Evolutionary conservation across 2,888 invertebrate species (phyloP).

Genomic region (Melanostoma scalare): DNA sequence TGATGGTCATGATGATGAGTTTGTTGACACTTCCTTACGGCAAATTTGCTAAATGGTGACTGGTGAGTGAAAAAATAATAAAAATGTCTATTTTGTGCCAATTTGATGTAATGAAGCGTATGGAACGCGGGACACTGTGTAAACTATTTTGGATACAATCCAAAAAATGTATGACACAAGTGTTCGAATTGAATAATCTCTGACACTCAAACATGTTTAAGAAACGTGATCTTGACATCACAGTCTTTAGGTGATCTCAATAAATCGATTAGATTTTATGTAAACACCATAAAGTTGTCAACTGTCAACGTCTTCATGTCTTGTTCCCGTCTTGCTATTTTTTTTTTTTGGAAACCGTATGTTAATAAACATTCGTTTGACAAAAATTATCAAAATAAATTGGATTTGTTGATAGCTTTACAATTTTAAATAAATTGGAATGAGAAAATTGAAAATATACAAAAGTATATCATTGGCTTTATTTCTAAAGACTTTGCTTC

Average conservation of each 20-base stretch:
- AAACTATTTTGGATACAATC: constrained; percentile 46
- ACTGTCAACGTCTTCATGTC: constrained; percentile 6
- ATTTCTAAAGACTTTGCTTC: too few relatives aligned
- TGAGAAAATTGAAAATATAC: not conserved
- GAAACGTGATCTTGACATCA: constrained; percentile 66
- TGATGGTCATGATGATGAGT: constrained; percentile 1
- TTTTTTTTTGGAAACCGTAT: not conserved
- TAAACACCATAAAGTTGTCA: constrained; percentile 3
- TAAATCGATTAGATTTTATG: constrained; percentile 32
- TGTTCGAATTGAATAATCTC: constrained; percentile 49
- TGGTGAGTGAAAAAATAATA: not conserved
- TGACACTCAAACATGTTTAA: constrained; percentile 38
- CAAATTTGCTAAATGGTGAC: constrained; percentile 7
- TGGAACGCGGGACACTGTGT: constrained; percentile 7
- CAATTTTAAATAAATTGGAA: not conserved
- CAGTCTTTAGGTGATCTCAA: constrained; percentile 26
- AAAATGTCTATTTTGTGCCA: constrained; percentile 35
- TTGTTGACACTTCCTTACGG: constrained; percentile 23
- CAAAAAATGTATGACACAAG: constrained; percentile 47
- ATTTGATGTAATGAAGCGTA: constrained; percentile 33
- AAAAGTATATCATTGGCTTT: too few relatives aligned
- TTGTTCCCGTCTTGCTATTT: not conserved
- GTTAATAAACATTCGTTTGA: constrained; percentile 18
- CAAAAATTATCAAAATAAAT: constrained; percentile 15
- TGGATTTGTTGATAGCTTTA: not conserved